phyloP scores from a whole-genome alignment of 2,888 invertebrate species.

The Bruchidius siliquastri region DNA sequence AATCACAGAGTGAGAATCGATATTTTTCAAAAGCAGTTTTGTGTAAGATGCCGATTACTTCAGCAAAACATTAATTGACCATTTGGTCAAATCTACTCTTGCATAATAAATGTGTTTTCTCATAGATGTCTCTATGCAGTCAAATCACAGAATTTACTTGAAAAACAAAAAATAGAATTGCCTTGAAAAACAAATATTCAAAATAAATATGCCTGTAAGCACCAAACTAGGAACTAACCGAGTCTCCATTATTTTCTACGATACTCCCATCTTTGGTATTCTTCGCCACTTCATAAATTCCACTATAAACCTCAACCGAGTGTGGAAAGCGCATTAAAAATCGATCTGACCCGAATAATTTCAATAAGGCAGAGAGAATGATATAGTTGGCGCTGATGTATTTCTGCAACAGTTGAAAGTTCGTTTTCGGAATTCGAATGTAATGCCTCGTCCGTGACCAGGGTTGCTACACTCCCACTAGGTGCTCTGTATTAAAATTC shows the following conservation, averaged over 20 bases:
- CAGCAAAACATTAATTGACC: too few species aligned
- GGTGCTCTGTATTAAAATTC: constrained; percentile 5
- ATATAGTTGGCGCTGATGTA: constrained; percentile 37
- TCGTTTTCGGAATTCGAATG: constrained; percentile 39
- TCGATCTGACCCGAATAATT: constrained; percentile 29
- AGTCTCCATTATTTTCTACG: neutral
- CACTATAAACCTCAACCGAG: neutral
- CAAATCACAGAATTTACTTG: too few species aligned
- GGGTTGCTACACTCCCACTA: constrained; percentile 23
- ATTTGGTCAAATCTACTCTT: too few species aligned
- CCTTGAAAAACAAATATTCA: too few species aligned
- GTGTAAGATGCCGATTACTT: too few species aligned
- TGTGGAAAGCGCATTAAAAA: constrained; percentile 14
- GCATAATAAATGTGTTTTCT: too few species aligned
- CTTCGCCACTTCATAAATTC: neutral
- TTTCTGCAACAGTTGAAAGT: constrained; percentile 42
- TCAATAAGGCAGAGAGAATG: constrained; percentile 36
- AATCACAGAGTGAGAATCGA: too few species aligned
- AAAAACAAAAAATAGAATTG: too few species aligned
- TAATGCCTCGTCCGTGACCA: constrained; percentile 37
- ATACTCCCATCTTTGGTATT: neutral
- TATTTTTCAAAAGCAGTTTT: too few species aligned
- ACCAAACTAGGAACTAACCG: neutral
- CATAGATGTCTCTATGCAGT: too few species aligned
- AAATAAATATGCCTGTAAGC: too few species aligned